Conservation (phyloP, 2,888 invertebrate species). For the Sarcophaga caerulescens region DNA sequence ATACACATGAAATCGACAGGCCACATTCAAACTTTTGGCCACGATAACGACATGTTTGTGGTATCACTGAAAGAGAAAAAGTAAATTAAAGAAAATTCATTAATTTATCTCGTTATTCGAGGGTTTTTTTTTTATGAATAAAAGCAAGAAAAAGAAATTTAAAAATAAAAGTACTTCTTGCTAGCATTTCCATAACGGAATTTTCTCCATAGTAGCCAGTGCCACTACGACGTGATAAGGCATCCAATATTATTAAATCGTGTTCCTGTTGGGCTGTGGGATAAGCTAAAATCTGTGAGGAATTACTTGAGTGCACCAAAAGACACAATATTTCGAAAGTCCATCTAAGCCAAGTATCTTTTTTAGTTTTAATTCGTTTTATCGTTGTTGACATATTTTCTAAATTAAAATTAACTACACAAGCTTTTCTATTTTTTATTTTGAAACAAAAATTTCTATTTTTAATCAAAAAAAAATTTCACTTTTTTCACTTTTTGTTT, state of each 20-base stretch:
- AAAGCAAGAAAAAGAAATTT: neutral
- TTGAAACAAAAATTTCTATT: neutral
- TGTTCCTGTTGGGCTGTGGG: constrained; percentile 85
- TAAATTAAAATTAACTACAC: too few relatives aligned
- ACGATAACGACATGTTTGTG: constrained; percentile 92
- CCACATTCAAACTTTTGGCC: constrained; percentile 94
- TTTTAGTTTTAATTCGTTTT: constrained; percentile 64
- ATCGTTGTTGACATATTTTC: constrained; percentile 55
- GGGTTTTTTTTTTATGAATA: neutral
- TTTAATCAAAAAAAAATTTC: neutral
- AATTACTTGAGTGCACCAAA: constrained; percentile 44
- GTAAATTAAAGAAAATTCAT: neutral
- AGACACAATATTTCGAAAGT: constrained; percentile 55
- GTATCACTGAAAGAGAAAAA: constrained; percentile 88
- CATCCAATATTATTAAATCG: constrained; percentile 88
- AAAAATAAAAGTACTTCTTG: constrained; percentile 85
- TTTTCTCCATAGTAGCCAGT: constrained; percentile 83
- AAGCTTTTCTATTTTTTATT: neutral
- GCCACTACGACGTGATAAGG: constrained; percentile 84
- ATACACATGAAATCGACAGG: constrained; percentile 93
- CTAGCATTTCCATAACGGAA: constrained; percentile 91
- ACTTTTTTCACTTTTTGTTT: constrained; percentile 10
- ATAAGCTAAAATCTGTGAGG: constrained; percentile 71
- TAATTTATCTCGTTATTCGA: neutral
- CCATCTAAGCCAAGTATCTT: constrained; percentile 75